phyloP scores from a whole-genome alignment of 2,797 vertebrate genomes.

The Spinibarbus caldwelli region DNA sequence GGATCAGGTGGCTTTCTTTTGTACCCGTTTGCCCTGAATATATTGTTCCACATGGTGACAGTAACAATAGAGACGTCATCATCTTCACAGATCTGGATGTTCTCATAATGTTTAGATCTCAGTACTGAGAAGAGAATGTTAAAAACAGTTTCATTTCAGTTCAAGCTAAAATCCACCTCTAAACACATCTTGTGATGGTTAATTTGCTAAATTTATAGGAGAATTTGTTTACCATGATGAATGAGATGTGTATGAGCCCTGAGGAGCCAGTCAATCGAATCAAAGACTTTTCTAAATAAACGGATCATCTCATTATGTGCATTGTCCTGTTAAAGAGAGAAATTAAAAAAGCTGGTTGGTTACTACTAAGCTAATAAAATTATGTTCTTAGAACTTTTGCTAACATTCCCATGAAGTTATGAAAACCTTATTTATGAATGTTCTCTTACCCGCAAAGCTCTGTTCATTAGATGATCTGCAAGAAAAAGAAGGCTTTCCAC shows the following conservation, averaged over 20 bases:
- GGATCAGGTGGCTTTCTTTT: constrained; percentile 21
- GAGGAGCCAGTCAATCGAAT: constrained; percentile 85
- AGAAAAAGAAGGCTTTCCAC: constrained; percentile 82
- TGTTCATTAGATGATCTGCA: constrained; percentile 77
- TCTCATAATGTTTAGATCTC: constrained; percentile 84
- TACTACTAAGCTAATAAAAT: neutral
- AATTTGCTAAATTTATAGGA: neutral
- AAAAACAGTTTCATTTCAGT: neutral
- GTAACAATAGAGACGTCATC: constrained; percentile 77
- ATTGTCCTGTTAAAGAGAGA: constrained; percentile 74
- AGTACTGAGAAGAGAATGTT: constrained; percentile 77
- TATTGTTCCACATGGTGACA: constrained; percentile 82
- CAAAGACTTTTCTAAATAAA: constrained; percentile 82
- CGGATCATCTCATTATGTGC: constrained; percentile 74
- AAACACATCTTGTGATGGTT: neutral
- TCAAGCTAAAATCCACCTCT: neutral
- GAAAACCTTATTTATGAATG: no score
- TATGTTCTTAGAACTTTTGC: neutral
- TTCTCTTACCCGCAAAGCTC: constrained; percentile 57
- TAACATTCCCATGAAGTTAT: neutral
- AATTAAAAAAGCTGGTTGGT: neutral
- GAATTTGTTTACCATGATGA: constrained; percentile 73
- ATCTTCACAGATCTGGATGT: constrained; percentile 86
- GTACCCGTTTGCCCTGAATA: constrained; percentile 84
- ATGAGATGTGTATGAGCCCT: constrained; percentile 78